Evolutionary conservation across 64 coral and sea anemone species (phyloP).

Genomic region (Cladopsammia gracilis): DNA sequence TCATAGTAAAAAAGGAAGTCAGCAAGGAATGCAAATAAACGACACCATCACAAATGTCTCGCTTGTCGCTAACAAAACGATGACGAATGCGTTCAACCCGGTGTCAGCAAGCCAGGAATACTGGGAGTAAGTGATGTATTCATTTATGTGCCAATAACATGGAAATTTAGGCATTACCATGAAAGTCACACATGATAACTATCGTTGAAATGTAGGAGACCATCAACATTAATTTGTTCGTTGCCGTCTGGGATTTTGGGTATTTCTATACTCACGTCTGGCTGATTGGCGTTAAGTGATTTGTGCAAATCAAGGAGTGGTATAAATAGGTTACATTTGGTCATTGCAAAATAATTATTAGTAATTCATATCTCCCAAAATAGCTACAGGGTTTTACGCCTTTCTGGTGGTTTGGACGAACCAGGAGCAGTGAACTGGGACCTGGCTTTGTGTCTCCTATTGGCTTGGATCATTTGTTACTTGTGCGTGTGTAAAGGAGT

Average conservation of each 20-base stretch:
- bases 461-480: constrained; percentile 81
- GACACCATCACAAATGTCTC: constrained; percentile 44
- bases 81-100: neutral
- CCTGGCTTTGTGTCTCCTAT: constrained; percentile 65
- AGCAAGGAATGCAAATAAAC: neutral
- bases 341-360: neutral
- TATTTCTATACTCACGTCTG: no score
- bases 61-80: constrained; percentile 33
- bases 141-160: no score
- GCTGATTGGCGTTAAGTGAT: no score
- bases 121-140: constrained; percentile 63
- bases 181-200: no score
- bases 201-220: no score
- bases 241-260: no score
- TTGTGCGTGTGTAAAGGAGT: constrained; percentile 79
- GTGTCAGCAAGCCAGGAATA: constrained; percentile 77
- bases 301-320: no score
- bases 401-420: constrained; percentile 55
- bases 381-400: constrained; percentile 61
- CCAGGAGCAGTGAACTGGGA: constrained; percentile 74
- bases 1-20: neutral
- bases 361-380: neutral
- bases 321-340: no score
- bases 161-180: no score
- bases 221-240: no score